Evolutionary conservation across 2,113 vertebrate species (phyloP).

Genomic region (Perca fluviatilis): DNA sequence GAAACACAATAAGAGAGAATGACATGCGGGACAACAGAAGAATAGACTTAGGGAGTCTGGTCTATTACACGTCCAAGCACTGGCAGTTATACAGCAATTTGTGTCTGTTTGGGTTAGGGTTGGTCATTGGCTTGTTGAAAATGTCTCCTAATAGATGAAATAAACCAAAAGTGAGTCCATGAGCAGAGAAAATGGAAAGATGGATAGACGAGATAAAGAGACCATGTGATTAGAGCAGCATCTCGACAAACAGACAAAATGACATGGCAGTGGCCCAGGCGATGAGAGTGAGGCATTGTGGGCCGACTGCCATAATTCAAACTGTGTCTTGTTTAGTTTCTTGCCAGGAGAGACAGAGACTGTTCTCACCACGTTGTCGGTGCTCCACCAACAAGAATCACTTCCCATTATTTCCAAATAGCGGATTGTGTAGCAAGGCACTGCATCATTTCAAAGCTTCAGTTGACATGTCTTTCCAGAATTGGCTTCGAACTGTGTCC

Average conservation of each 20-base stretch:
- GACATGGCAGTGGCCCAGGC: slow-evolving; percentile 57
- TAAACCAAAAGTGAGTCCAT: slow-evolving; percentile 49
- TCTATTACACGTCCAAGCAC: slow-evolving; percentile 28
- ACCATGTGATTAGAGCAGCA: slow-evolving; percentile 62
- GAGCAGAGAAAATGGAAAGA: slow-evolving; percentile 56
- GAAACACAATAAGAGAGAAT: slow-evolving; percentile 36
- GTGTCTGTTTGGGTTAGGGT: slow-evolving; percentile 54
- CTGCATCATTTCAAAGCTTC: slow-evolving; percentile 23
- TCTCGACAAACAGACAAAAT: slow-evolving; percentile 61
- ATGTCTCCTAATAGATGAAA: slow-evolving; percentile 63
- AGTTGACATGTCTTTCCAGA: slow-evolving; percentile 11
- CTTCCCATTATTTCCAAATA: slow-evolving; percentile 44
- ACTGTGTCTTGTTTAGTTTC: slow-evolving; percentile 66
- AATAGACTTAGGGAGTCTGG: slow-evolving; percentile 30
- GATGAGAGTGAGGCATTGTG: slow-evolving; percentile 37
- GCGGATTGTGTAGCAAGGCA: background rate
- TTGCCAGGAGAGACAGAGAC: slow-evolving; percentile 65
- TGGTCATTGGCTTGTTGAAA: slow-evolving; percentile 36
- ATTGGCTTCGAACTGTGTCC: background rate
- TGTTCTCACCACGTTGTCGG: slow-evolving; percentile 20
- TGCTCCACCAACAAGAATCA: slow-evolving; percentile 41
- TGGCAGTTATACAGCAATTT: slow-evolving; percentile 44
- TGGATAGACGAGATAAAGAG: slow-evolving; percentile 41
- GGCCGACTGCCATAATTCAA: slow-evolving; percentile 58
- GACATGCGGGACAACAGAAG: slow-evolving; percentile 31